A percentile compares a stretch with the other conserved stretches of the same genome.
These are phyloP conservation scores for Formicarius rufipectus DNA, from an alignment of 2,113 vertebrate species.

Conservation along the genomic window DNA sequence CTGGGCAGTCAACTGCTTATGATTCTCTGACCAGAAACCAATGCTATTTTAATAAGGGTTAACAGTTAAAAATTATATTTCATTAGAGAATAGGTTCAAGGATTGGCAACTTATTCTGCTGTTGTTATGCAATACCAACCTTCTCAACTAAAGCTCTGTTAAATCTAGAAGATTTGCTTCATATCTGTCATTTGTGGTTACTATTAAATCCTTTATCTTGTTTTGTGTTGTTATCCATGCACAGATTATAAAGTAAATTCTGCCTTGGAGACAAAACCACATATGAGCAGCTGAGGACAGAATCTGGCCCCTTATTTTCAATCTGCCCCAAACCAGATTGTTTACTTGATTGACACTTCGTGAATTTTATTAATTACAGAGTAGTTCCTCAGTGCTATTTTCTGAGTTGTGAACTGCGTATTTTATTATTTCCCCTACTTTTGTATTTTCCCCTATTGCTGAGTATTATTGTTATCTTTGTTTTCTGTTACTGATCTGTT, in stretches of 20 bases:
- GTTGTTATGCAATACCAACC: conserved; percentile 45
- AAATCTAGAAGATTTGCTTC: conserved; percentile 25
- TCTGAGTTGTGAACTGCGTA: neutral
- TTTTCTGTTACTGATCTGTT: neutral
- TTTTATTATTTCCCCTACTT: neutral
- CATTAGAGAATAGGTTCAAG: conserved; percentile 6
- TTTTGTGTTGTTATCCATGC: neutral
- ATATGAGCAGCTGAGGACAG: conserved; percentile 9
- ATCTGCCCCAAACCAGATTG: neutral
- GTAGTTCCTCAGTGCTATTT: neutral
- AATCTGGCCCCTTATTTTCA: conserved; percentile 33
- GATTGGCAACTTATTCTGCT: neutral
- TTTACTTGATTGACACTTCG: conserved; percentile 39
- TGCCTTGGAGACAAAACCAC: conserved; percentile 22
- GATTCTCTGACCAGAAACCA: neutral
- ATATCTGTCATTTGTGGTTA: neutral
- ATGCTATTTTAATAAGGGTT: neutral
- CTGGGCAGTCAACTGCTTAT: conserved; percentile 12
- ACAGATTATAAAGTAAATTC: conserved; percentile 26
- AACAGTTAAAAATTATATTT: conserved; percentile 26
- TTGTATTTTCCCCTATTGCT: neutral
- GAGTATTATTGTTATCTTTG: neutral
- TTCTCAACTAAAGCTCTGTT: conserved; percentile 33
- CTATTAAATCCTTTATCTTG: conserved; percentile 6
- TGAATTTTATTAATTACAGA: conserved; percentile 51